Conservation (phyloP, 2,113 vertebrate genomes). For the Procapra przewalskii region DNA sequence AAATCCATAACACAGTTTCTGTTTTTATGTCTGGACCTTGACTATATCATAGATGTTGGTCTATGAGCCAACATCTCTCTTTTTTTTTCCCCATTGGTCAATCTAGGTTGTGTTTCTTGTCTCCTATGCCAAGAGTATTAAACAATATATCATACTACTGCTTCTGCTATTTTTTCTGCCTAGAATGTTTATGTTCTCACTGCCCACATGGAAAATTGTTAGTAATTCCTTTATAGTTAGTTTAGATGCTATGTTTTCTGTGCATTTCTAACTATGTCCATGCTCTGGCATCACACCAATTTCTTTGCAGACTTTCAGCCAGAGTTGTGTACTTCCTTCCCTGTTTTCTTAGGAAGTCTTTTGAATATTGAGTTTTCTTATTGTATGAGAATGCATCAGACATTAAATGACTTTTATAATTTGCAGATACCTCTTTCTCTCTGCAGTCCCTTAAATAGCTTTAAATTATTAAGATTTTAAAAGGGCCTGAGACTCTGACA, state of each 20-base stretch:
- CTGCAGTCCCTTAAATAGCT: not conserved
- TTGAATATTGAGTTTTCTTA: not conserved
- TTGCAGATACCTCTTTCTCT: not conserved
- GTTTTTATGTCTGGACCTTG: not conserved
- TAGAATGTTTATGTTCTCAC: not conserved
- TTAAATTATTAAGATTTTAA: conserved; percentile 19
- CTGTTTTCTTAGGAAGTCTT: not conserved
- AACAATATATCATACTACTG: not conserved
- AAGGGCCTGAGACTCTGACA: not conserved
- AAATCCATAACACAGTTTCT: not conserved
- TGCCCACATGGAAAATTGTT: not conserved
- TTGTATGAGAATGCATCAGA: not conserved
- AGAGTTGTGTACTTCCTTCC: not conserved
- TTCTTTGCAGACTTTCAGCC: not conserved
- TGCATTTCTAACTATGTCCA: not conserved
- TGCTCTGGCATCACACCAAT: not conserved
- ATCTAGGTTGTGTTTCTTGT: not conserved
- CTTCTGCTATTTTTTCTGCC: not conserved
- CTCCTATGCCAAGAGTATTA: not conserved
- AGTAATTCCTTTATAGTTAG: not conserved
- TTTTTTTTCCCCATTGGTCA: not conserved
- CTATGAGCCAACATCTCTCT: not conserved
- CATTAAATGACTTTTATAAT: not conserved
- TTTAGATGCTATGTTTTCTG: not conserved
- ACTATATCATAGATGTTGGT: not conserved